These are phyloP conservation scores for Blomia tropicalis DNA, from an alignment of 2,888 invertebrate species.

Conservation along the genomic window DNA sequence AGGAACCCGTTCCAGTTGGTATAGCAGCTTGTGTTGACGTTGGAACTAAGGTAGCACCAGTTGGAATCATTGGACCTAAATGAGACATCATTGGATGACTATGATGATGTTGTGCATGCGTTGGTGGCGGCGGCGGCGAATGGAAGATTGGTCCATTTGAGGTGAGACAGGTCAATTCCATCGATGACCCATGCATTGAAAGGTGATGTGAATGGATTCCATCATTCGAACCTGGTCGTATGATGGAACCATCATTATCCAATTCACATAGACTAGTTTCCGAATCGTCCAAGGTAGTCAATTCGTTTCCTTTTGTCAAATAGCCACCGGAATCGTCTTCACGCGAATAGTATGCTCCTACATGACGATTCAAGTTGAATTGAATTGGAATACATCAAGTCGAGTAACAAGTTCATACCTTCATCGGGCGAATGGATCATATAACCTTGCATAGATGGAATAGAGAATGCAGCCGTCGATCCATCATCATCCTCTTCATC, in stretches of 20 bases:
- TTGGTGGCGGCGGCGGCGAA: neutral
- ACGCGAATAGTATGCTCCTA: slow-evolving; percentile 24
- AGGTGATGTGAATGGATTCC: neutral
- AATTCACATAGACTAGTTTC: slow-evolving; percentile 6
- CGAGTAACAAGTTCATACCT: slow-evolving; percentile 18
- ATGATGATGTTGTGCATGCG: neutral
- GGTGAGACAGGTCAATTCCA: neutral
- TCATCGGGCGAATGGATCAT: slow-evolving; percentile 34
- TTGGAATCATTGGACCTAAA: neutral
- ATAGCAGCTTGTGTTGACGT: too few relatives aligned
- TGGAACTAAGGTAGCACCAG: neutral
- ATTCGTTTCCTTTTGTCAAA: slow-evolving; percentile 17
- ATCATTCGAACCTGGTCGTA: neutral
- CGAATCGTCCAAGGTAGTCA: slow-evolving; percentile 32
- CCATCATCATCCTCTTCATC: slow-evolving; percentile 11
- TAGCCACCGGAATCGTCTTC: slow-evolving; percentile 21
- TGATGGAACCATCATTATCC: neutral
- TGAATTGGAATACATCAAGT: neutral
- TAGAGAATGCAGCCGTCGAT: neutral
- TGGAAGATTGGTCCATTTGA: neutral
- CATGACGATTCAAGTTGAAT: neutral
- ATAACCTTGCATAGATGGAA: slow-evolving; percentile 35
- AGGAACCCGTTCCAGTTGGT: too few relatives aligned
- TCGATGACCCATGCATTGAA: neutral
- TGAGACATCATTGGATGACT: neutral